phyloP scores from a whole-genome alignment of 1,140 invertebrate genomes.

The Oscheius sp. region DNA sequence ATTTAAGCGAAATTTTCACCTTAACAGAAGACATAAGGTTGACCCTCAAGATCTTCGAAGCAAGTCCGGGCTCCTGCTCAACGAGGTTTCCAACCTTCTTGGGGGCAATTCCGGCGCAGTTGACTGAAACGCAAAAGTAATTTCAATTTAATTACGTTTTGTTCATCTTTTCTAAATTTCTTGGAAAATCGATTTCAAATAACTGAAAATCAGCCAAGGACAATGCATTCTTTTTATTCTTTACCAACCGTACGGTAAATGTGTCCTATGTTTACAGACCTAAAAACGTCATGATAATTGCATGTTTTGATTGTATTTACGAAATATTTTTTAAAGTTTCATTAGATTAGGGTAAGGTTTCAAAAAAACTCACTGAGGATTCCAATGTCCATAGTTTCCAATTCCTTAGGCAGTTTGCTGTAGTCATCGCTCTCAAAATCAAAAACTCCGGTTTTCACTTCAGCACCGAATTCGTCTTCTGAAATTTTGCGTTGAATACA shows the following conservation, averaged over 20 bases:
- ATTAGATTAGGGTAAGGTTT: too few species aligned
- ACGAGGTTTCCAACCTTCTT: constrained; percentile 73
- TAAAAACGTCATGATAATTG: too few species aligned
- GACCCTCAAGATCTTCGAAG: constrained; percentile 58
- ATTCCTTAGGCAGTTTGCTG: constrained; percentile 65
- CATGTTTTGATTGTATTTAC: too few species aligned
- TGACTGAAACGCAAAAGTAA: constrained; percentile 67
- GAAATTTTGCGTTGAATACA: constrained; percentile 26
- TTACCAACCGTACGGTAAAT: too few species aligned
- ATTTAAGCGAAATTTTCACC: constrained; percentile 21
- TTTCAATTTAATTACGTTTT: not conserved
- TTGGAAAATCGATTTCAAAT: too few species aligned
- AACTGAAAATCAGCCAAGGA: too few species aligned
- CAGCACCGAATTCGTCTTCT: constrained; percentile 50
- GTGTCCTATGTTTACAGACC: too few species aligned
- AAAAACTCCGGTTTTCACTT: constrained; percentile 49
- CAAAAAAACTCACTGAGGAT: constrained; percentile 67
- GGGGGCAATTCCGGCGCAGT: constrained; percentile 92
- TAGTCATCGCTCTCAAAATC: constrained; percentile 57
- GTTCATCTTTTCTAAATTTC: not conserved
- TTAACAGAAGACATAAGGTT: constrained; percentile 55
- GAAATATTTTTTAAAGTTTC: too few species aligned
- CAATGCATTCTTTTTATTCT: too few species aligned
- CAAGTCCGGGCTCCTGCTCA: constrained; percentile 58
- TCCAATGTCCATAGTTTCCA: constrained; percentile 79